These are phyloP conservation scores for Nothura maculosa DNA, from an alignment of 2,797 vertebrate genomes.

Conservation along the genomic window DNA sequence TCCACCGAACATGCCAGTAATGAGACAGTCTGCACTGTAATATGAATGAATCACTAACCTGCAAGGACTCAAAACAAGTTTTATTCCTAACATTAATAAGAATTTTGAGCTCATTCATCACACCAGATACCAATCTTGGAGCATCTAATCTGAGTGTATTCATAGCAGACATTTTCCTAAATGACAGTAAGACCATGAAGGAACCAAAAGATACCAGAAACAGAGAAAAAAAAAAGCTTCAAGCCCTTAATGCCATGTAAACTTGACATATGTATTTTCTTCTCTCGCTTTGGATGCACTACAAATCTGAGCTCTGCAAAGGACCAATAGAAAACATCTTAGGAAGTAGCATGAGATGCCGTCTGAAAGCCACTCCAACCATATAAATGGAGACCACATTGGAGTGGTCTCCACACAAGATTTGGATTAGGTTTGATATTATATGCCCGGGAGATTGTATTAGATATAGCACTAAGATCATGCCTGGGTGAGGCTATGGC, in stretches of 20 bases:
- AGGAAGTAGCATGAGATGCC: background rate
- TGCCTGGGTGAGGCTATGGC: background rate
- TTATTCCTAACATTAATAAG: background rate
- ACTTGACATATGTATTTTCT: background rate
- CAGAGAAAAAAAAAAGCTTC: background rate
- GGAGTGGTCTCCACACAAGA: background rate
- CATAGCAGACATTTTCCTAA: constrained; percentile 31
- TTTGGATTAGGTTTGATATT: background rate
- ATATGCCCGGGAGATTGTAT: rapidly evolving
- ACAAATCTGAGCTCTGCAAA: background rate
- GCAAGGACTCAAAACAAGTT: background rate
- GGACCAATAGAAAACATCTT: background rate
- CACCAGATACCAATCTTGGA: background rate
- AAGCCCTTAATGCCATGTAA: background rate
- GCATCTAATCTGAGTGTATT: constrained; percentile 27
- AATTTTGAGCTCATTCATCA: background rate
- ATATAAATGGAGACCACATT: rapidly evolving
- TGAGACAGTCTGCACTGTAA: background rate
- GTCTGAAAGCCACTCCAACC: background rate
- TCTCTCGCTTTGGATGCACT: background rate
- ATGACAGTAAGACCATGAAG: constrained; percentile 14
- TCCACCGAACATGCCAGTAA: background rate
- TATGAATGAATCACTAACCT: background rate
- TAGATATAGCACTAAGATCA: background rate
- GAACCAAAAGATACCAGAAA: background rate